phyloP scores from a whole-genome alignment of 2,888 invertebrate species.

The Trileptium ribeirensis region DNA sequence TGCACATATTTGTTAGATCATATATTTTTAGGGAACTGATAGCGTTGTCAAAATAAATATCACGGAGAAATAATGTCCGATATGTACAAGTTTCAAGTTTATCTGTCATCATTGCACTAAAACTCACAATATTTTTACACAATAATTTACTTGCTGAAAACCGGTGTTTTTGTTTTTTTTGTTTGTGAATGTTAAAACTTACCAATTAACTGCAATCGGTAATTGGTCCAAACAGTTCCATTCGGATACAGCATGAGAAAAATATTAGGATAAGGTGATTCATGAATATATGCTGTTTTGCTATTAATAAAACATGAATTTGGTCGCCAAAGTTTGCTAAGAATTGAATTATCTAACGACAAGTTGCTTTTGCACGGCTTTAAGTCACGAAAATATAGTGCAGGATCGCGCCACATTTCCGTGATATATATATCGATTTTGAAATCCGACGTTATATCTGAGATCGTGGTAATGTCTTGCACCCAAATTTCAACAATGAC shows the following conservation, averaged over 20 bases:
- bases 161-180: no score
- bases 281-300: conserved; percentile 44
- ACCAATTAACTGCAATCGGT: conserved; percentile 35
- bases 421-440: conserved; percentile 18
- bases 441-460: conserved; percentile 16
- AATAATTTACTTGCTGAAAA: no score
- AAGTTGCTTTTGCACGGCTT: conserved; percentile 14
- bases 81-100: no score
- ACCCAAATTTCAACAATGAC: conserved; percentile 15
- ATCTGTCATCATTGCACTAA: no score
- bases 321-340: conserved; percentile 32
- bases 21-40: no score
- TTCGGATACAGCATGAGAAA: conserved; percentile 50
- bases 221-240: conserved; percentile 49
- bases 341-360: neutral
- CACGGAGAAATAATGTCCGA: no score
- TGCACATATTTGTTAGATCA: no score
- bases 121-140: no score
- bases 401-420: conserved; percentile 15
- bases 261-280: conserved; percentile 48
- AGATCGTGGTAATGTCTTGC: conserved; percentile 17
- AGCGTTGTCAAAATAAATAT: no score
- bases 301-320: conserved; percentile 23
- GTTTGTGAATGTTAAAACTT: neutral
- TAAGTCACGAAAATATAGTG: neutral